These are phyloP conservation scores for Elaphurus davidianus DNA, from an alignment of 2,113 vertebrate genomes.

Conservation along the genomic window DNA sequence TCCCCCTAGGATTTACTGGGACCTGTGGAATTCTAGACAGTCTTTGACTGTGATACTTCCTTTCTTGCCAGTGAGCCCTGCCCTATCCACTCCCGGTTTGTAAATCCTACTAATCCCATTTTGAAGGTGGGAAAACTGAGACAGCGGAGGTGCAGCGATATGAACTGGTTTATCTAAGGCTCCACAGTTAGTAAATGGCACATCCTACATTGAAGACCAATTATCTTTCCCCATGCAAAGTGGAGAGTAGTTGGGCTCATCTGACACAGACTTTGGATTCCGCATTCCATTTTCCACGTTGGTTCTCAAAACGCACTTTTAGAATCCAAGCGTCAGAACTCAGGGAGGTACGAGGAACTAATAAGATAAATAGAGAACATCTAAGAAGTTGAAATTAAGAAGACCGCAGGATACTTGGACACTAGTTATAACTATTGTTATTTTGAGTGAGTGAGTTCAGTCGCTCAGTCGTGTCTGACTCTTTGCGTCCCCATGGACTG, in stretches of 20 bases:
- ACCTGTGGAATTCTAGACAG: not conserved
- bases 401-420: not conserved
- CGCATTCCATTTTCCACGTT: not conserved
- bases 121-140: not conserved
- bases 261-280: not conserved
- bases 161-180: not conserved
- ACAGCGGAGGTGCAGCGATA: not conserved
- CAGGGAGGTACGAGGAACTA: not conserved
- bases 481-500: not conserved
- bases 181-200: not conserved
- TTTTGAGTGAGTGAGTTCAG: not conserved
- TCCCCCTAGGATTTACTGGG: accelerated
- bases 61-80: not conserved
- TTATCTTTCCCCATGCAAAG: not conserved
- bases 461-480: not conserved
- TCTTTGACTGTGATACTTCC: not conserved
- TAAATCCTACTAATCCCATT: not conserved
- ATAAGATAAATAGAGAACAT: not conserved
- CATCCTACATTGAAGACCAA: not conserved
- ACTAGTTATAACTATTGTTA: not conserved
- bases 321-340: not conserved
- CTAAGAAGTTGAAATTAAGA: not conserved
- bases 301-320: not conserved
- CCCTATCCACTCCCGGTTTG: not conserved
- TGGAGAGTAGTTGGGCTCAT: not conserved